Evolutionary conservation across 92 coral and sea anemone genomes (phyloP), one percentile per base, ranked within the genome.

Genomic region (Ricordea florida): DNA sequence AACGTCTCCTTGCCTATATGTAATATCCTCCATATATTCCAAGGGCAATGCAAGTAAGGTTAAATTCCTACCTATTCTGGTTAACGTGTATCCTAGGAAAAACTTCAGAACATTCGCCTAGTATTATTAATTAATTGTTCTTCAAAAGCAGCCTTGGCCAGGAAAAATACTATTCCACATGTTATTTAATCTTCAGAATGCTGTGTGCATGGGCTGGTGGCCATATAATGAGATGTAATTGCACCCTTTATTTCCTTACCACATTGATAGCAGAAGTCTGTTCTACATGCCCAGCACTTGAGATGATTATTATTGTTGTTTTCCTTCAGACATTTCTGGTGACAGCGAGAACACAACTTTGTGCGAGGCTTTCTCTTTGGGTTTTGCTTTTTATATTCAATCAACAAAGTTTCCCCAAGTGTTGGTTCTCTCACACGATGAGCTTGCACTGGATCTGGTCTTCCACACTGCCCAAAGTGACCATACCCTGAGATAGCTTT

Each of bases 271-370:
- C 98, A 94, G 67, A 91, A 94, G 18, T 74, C 71, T 42, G 89
- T 86, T 55, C 88, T 94, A 65, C 98, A 94, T 10, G 97, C 78
- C 98, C 97, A 94, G 62, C 98, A 94, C 40, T 72, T 85, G 23
- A 94, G 66, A 51, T 85, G 93, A 62, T 94, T 94, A 46, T 91
- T 91, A 74, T 92, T 73, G 29, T 37, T 83, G 9, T 78, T 67
- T 7, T 37, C 87, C 46, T 94, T 94, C 29, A 94, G 48, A 30
- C 90, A 91, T 38, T 79, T 91, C 85, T 94, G 98, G 28, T 86
- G 86, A 47, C 98, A 94, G 21, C 91, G 84, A 27, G 92, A 89
- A 52, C 98, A 94, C 35, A 62, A 32, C 66, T 79, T 51, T 40
- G 64, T 51, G 24, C 66, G 79, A 8, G 69, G 24, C 40, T 9